Evolutionary conservation across 2,797 vertebrate genomes (phyloP).

Genomic region (Rhinoraja longicauda): DNA sequence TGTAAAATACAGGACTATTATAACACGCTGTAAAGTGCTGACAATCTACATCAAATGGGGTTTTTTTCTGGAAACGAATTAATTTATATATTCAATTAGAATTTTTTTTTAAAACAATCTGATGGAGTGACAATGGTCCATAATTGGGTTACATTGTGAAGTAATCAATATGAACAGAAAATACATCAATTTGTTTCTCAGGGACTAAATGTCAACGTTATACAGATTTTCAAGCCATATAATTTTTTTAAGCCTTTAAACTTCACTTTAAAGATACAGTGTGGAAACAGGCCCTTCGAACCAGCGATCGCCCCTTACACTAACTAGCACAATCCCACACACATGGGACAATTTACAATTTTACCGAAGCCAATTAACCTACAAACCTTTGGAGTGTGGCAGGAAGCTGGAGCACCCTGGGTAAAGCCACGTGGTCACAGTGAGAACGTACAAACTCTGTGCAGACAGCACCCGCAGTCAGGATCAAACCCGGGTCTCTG

Average conservation of each 20-base stretch:
- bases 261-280: too few species aligned
- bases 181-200: neutral
- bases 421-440: too few species aligned
- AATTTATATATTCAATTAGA: neutral
- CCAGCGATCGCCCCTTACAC: too few species aligned
- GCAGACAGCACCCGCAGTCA: too few species aligned
- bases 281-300: too few species aligned
- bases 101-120: neutral
- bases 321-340: too few species aligned
- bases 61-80: neutral
- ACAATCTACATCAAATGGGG: neutral
- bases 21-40: neutral
- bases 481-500: too few species aligned
- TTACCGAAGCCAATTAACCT: too few species aligned
- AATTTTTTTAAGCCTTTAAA: neutral
- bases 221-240: neutral
- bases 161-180: neutral
- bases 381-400: too few species aligned
- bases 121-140: neutral
- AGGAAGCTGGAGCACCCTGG: too few species aligned
- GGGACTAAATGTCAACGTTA: neutral
- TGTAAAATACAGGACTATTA: neutral
- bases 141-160: neutral
- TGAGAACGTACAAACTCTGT: too few species aligned
- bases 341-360: too few species aligned